Evolutionary conservation across 2,888 invertebrate genomes (phyloP).

Genomic region (Torymus aiolomorphi): DNA sequence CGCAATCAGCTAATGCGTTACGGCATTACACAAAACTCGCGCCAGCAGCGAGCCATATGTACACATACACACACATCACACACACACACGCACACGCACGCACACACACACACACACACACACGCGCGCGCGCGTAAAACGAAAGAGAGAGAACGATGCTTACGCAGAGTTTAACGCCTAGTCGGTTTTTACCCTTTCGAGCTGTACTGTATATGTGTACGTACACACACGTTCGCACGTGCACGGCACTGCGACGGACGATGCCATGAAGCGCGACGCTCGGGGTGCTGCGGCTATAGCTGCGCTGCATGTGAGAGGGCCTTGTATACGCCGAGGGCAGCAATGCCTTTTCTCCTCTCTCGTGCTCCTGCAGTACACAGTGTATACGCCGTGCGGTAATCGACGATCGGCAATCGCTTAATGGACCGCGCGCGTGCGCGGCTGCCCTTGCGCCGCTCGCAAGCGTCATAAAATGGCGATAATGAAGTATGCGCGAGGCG

Average conservation of each 20-base stretch:
- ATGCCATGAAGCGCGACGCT: no score
- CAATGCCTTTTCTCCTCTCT: no score
- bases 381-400: background rate
- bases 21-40: background rate
- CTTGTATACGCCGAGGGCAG: no score
- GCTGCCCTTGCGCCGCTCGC: background rate
- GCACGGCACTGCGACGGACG: background rate
- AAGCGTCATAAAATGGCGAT: constrained; percentile 32
- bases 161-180: constrained; percentile 12
- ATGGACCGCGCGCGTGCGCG: constrained; percentile 38
- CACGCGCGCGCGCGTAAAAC: no score
- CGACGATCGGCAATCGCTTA: constrained; percentile 53
- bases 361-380: no score
- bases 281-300: no score
- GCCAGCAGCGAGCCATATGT: background rate
- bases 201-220: no score
- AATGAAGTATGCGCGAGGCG: constrained; percentile 31
- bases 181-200: background rate
- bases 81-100: no score
- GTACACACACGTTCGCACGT: background rate
- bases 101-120: no score
- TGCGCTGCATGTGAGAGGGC: no score
- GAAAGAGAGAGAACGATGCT: background rate
- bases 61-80: no score
- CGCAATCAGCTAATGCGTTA: constrained; percentile 55